phyloP scores from a whole-genome alignment of 2,888 invertebrate species.

The Diarsia brunnea region DNA sequence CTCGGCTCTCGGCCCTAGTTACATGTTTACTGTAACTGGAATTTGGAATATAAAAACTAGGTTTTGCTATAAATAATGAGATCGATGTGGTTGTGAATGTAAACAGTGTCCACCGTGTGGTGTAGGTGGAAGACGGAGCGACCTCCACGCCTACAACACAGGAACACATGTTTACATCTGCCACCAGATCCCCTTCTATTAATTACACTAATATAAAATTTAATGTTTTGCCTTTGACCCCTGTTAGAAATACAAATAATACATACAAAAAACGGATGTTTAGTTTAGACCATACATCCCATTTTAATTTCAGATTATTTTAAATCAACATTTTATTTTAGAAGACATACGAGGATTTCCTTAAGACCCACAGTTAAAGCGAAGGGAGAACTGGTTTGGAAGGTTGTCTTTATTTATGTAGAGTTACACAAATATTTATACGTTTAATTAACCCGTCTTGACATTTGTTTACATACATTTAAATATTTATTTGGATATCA shows the following conservation, averaged over 20 bases:
- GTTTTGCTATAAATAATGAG: conserved; percentile 77
- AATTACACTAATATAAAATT: conserved; percentile 68
- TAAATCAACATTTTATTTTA: conserved; percentile 6
- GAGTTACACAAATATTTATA: conserved; percentile 58
- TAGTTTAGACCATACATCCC: conserved; percentile 8
- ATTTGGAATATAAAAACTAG: conserved; percentile 41
- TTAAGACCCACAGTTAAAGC: conserved; percentile 54
- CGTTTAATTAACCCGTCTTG: conserved; percentile 40
- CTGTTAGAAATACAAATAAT: conserved; percentile 45
- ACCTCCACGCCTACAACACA: conserved; percentile 84
- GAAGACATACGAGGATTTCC: conserved; percentile 61
- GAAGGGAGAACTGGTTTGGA: conserved; percentile 71
- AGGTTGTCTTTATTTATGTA: conserved; percentile 70
- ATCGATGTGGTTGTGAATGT: conserved; percentile 77
- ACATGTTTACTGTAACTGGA: conserved; percentile 13
- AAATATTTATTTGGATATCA: conserved; percentile 41
- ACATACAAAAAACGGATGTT: conserved; percentile 29
- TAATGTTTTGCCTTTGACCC: conserved; percentile 55
- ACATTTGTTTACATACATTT: conserved; percentile 53
- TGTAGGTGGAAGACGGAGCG: conserved; percentile 77
- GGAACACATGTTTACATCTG: conserved; percentile 86
- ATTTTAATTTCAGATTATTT: not conserved
- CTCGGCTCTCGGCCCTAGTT: conserved; percentile 8
- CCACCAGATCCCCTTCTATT: conserved; percentile 76
- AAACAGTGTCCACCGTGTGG: conserved; percentile 74